Percentiles rank a stretch among this genome's conserved stretches.
Conservation (phyloP, 1,140 invertebrate species). For the Drosophila takahashii region DNA sequence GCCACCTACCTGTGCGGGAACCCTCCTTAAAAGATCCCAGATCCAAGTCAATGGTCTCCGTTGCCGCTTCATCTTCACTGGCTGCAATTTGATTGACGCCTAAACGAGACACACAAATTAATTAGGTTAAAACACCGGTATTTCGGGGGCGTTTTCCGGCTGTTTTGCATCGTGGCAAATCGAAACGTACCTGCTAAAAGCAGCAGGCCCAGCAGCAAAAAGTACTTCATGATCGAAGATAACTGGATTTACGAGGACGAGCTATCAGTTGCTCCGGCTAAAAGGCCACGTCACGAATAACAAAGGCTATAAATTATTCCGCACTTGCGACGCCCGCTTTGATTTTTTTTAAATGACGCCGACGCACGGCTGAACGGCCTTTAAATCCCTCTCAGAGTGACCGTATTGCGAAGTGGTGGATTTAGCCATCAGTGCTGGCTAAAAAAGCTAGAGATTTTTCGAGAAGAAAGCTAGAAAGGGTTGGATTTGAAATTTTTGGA, state of each 20-base stretch:
- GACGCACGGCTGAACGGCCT: background rate
- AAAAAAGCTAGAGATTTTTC: too few species aligned
- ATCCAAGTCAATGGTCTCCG: conserved; percentile 89
- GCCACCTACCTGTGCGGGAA: conserved; percentile 91
- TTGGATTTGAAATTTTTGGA: too few species aligned
- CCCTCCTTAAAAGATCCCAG: conserved; percentile 92
- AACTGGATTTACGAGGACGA: conserved; percentile 24
- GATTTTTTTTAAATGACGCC: conserved; percentile 14
- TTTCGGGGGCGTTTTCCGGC: background rate
- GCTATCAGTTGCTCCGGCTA: conserved; percentile 32
- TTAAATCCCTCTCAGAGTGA: conserved; percentile 1
- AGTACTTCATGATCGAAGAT: conserved; percentile 86
- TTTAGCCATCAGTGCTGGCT: too few species aligned
- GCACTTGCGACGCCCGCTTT: background rate
- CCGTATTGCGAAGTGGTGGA: background rate
- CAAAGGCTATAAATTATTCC: conserved; percentile 28
- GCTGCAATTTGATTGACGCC: conserved; percentile 81
- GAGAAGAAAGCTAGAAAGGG: too few species aligned
- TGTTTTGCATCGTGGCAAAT: conserved; percentile 41
- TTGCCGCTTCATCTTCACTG: conserved; percentile 85
- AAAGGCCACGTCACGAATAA: conserved; percentile 71
- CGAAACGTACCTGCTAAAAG: conserved; percentile 85
- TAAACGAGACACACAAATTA: conserved; percentile 49
- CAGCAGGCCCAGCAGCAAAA: conserved; percentile 85
- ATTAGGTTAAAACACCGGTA: conserved; percentile 69